Base-by-base conservation (phyloP, 2,797 vertebrate species). In the Melanotaenia parkinsoni region DNA sequence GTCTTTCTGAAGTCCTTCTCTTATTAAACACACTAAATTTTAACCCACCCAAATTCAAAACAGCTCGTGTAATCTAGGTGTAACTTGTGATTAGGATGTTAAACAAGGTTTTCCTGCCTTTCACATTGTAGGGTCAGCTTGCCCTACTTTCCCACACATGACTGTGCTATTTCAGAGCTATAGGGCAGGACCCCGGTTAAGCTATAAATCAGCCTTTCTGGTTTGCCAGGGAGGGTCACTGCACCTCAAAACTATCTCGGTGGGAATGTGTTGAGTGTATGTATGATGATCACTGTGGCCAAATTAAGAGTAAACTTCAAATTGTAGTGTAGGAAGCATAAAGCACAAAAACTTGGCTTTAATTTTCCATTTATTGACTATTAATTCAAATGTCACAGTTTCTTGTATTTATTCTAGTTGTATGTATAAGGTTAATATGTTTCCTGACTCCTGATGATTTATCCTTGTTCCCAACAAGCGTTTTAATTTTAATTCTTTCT, bases 151-250 rank as follows among this genome's bases (percentile, higher is more conserved):
- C 67, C 83, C 69, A 62, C 66, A 60, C 56, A 67, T 40, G 58
- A 35, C 68, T 59, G 67, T 86, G 75, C 78, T 86, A 54, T 85
- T 90, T 83, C 74, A 86, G 69, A 76, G 57, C 24, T 10, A 11
- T 30, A 72, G 67, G 71, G 79, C 59, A 80, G 33, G 77, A 70
- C 58, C 79, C 51, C 58, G 45, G 81, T 54, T 81, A 70, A 54
- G 47, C 67, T 24, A 86, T 79, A 79, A 85, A 81, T 79, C 61
- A 74, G 70, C 60, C 43, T 84, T 35, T 73, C 61, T 85, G 56
- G 22, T 35, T 50, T 50, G 47, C 47, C 9, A n/a, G 20, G 18
- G 47, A 50, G 22, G 47, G 47, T 22, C 47, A 50, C 20, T 22
- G 47, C 20, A 47, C 45, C 45, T 47, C 18, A 20, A 45, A 45